A percentile compares a stretch with the other conserved stretches of the same genome.
phyloP scores from a whole-genome alignment of 1,140 invertebrate genomes.

The Cepaea nemoralis region DNA sequence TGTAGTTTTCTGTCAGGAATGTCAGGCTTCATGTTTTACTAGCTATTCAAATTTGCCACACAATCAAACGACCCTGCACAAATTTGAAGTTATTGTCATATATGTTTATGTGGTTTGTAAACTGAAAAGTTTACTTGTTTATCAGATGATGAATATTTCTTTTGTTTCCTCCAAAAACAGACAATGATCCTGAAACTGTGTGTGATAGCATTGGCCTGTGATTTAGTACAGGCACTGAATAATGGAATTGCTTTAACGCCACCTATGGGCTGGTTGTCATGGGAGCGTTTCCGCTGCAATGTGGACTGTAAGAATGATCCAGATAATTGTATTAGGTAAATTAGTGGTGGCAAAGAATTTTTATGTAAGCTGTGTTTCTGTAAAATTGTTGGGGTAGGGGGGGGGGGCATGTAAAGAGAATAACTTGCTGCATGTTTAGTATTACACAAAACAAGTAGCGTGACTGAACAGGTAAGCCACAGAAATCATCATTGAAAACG shows the following conservation, averaged over 20 bases:
- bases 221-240: constrained; percentile 53
- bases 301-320: constrained; percentile 69
- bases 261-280: constrained; percentile 72
- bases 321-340: constrained; percentile 70
- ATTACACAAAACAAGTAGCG: not conserved
- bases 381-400: not conserved
- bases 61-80: no score
- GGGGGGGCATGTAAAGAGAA: not conserved
- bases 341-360: no score
- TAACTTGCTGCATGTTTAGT: not conserved
- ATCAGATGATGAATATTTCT: no score
- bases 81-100: no score
- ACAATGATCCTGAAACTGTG: not conserved
- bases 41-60: no score
- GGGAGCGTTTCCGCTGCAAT: constrained; percentile 70
- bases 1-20: no score
- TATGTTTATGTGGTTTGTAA: no score
- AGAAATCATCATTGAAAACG: not conserved
- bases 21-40: no score
- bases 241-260: constrained; percentile 70
- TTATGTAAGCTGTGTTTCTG: no score
- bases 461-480: not conserved
- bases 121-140: no score
- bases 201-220: constrained; percentile 5
- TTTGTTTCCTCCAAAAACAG: no score